phyloP scores from a whole-genome alignment of 2,797 vertebrate species.

The Vireo griseus region DNA sequence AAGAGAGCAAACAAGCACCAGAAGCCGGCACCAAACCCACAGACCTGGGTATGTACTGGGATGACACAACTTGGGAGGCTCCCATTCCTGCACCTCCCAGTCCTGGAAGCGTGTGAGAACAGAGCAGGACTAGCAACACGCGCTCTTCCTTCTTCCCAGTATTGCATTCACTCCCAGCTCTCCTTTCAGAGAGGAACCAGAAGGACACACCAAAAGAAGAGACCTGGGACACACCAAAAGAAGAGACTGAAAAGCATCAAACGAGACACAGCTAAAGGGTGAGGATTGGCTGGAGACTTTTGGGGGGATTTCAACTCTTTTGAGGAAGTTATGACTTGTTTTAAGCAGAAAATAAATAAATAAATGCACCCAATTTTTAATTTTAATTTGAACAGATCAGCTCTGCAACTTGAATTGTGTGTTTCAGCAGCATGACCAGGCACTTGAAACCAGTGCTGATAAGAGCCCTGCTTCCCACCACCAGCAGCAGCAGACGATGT shows the following conservation, averaged over 20 bases:
- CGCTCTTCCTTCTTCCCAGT: neutral
- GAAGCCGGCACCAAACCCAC: neutral
- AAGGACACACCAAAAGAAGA: neutral
- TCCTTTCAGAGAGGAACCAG: neutral
- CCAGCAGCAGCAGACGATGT: neutral
- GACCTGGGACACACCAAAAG: neutral
- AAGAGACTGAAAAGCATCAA: neutral
- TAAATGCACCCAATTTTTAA: neutral
- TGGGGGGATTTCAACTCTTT: neutral
- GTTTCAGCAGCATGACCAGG: neutral
- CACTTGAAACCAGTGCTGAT: neutral
- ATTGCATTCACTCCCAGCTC: accelerated
- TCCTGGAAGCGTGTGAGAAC: neutral
- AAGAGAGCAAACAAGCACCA: neutral
- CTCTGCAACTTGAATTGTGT: neutral
- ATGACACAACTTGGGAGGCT: constrained; percentile 12
- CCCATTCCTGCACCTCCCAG: neutral
- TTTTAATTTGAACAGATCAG: neutral
- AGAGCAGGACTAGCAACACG: neutral
- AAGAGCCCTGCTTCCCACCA: neutral
- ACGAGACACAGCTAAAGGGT: neutral
- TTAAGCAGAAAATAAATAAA: neutral
- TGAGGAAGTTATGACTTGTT: neutral
- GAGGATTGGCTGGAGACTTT: neutral
- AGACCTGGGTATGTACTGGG: accelerated